Evolutionary conservation across 2,113 vertebrate species (phyloP).

Genomic region (Hemichromis elongatus): DNA sequence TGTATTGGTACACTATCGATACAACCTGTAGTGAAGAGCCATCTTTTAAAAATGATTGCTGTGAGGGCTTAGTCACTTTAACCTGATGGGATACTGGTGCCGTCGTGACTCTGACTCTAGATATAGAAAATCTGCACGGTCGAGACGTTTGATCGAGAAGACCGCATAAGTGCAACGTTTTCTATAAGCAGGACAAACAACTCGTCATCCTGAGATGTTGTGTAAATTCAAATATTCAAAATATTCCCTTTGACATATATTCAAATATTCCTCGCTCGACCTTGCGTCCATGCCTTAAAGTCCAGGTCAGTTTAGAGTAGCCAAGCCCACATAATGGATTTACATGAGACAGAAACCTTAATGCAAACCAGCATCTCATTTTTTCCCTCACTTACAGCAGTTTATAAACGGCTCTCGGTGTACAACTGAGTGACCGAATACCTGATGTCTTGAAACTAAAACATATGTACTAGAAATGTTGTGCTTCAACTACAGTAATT

Average conservation of each 20-base stretch:
- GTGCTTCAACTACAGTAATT: neutral
- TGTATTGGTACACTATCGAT: conserved; percentile 68
- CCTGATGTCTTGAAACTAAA: neutral
- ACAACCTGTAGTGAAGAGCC: conserved; percentile 53
- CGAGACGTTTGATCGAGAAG: neutral
- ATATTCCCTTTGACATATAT: neutral
- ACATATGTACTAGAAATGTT: neutral
- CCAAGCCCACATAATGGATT: conserved; percentile 59
- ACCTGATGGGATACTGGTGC: conserved; percentile 33
- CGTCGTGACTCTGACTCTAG: conserved; percentile 16
- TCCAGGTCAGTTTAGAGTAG: conserved; percentile 53
- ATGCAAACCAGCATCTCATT: conserved; percentile 69
- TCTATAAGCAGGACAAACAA: neutral
- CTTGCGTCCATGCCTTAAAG: neutral
- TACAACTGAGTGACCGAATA: neutral
- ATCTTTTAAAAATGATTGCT: conserved; percentile 49
- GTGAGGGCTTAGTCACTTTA: conserved; percentile 58
- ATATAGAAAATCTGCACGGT: neutral
- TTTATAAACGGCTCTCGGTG: neutral
- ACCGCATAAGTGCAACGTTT: neutral
- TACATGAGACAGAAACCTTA: conserved; percentile 74
- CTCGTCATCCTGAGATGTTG: neutral
- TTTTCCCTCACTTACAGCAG: neutral
- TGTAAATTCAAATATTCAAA: neutral
- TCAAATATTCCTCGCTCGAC: conserved; percentile 16